These are phyloP conservation scores for Spheniscus humboldti DNA, from an alignment of 2,797 vertebrate species.

Conservation along the genomic window DNA sequence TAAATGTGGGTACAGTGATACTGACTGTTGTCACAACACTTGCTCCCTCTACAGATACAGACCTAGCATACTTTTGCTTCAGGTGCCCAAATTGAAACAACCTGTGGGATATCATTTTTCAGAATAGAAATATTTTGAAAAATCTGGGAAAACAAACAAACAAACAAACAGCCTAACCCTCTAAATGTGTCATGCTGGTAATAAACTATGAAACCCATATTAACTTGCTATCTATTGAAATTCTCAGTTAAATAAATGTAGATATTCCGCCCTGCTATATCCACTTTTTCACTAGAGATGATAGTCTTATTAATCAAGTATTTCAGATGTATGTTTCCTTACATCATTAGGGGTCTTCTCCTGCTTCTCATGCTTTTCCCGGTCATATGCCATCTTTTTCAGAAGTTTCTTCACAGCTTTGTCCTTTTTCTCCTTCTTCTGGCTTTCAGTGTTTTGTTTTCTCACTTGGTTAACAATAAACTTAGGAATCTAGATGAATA, in stretches of 20 bases:
- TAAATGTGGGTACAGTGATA: background rate
- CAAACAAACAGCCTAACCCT: background rate
- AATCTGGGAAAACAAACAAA: background rate
- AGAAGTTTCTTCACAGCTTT: conserved; percentile 88
- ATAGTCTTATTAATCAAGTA: background rate
- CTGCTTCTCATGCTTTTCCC: conserved; percentile 84
- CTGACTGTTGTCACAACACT: background rate
- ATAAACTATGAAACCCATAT: background rate
- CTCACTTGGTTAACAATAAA: conserved; percentile 95
- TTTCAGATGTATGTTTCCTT: conserved; percentile 19
- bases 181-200: background rate
- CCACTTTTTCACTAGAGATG: background rate
- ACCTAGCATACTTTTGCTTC: background rate
- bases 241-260: background rate
- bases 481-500: conserved; percentile 86
- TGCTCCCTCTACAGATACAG: background rate
- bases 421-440: conserved; percentile 85
- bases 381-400: conserved; percentile 91
- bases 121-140: background rate
- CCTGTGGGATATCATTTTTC: background rate
- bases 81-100: background rate
- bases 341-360: conserved; percentile 85
- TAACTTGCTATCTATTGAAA: background rate
- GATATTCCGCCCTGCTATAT: background rate
- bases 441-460: conserved; percentile 87